Base-by-base conservation (phyloP, 2,113 vertebrate species). In the Ploceus nigricollis region DNA sequence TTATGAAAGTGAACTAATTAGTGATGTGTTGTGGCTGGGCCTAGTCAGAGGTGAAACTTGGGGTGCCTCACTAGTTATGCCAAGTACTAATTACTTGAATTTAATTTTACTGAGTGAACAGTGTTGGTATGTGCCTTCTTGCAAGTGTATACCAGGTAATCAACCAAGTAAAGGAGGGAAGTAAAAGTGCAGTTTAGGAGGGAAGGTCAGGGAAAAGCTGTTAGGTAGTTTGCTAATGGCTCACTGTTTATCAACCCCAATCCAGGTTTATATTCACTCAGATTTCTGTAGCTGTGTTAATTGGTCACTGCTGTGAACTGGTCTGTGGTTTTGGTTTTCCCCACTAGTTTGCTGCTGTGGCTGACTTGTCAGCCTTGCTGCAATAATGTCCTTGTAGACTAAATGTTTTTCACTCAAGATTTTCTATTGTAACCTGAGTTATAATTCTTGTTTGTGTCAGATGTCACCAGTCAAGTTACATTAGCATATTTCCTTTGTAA, bases 21-120 rank as follows among this genome's bases (percentile, higher is more conserved):
- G 16, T 58, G 35, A 27, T 78, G 25, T 65, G 19, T 83, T 92
- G 64, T 15, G 69, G 39, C 89, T 83, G 68, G 75, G 76, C 56
- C 35, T 80, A 90, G 45, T 63, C 75, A 81, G 51, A 88, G 82
- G 76, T 87, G 71, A 90, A 90, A 86, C 48, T 50, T 78, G 20
- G 61, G 31, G 37, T 85, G 70, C 76, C 39, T 75, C 35, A 33
- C 63, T 45, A 63, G 30, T 63, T 21, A 13, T 83, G 76, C 64
- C 89, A 89, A 31, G 50, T 80, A 42, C 33, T 82, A 91, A 93
- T 86, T 92, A 80, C 66, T 88, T 82, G 31, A 77, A 92, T 47
- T 80, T 92, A 70, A 63, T 89, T 95, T 88, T 95, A 31, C 58
- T 92, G 93, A 83, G 33, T 58, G 78, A 87, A 53, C 28, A 48